Conservation (phyloP, 2,113 vertebrate genomes). For the Nothoprocta pentlandii region DNA sequence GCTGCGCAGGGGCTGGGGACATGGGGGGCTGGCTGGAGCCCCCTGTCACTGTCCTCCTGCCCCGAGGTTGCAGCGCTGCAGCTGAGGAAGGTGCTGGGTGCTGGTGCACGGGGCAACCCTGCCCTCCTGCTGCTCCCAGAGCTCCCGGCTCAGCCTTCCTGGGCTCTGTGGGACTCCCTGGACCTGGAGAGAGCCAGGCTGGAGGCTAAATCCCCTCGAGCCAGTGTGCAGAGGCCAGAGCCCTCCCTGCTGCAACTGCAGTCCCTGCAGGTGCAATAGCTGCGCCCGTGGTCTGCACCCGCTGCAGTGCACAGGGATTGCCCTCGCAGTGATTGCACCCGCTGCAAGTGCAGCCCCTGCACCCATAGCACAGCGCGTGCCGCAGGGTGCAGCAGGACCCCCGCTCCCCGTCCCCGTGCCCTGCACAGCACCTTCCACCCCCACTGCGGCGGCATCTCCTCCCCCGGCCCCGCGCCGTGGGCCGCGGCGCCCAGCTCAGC, state of each 20-base stretch:
- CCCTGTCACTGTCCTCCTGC: background rate
- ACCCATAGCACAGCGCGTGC: accelerated
- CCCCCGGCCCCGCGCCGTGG: background rate
- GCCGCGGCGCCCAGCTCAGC: background rate
- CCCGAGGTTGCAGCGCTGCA: background rate
- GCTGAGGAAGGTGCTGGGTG: background rate
- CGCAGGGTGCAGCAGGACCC: accelerated
- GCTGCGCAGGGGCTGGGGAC: background rate
- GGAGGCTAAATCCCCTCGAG: background rate
- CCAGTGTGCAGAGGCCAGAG: background rate
- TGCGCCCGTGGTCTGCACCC: accelerated
- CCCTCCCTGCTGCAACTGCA: too few relatives aligned
- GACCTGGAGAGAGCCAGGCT: background rate
- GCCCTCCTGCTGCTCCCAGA: background rate
- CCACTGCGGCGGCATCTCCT: conserved; percentile 17
- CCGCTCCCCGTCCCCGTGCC: background rate
- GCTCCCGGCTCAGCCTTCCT: accelerated
- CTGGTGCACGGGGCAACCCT: background rate
- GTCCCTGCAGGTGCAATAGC: too few relatives aligned
- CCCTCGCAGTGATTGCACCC: accelerated
- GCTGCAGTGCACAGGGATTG: accelerated
- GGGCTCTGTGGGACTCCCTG: accelerated
- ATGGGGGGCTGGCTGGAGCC: background rate
- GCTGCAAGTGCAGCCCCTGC: too few relatives aligned
- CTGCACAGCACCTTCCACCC: background rate